Evolutionary conservation across 2,113 vertebrate genomes (phyloP), one percentile per base, ranked within the genome.

Genomic region (Propithecus coquereli): DNA sequence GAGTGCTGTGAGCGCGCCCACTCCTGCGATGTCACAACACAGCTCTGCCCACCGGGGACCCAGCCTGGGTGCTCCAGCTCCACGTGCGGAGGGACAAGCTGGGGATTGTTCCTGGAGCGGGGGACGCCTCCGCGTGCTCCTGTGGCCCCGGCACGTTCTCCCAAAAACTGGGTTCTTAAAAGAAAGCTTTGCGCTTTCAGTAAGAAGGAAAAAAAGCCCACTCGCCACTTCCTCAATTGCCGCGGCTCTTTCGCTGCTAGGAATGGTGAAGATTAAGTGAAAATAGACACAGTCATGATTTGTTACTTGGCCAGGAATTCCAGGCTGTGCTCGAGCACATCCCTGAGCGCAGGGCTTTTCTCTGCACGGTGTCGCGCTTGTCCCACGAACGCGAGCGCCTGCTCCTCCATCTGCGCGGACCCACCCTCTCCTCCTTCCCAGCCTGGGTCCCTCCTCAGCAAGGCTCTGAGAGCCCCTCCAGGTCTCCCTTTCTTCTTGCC

Each of bases 211-310:
- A 74, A 59, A 40, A 77, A 16, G 18, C 8, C 63, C 23, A 8
- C 59, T 32, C n/a, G 43, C 79, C 83, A 92, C 85, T 97, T 95
- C 95, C 96, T 95, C 95, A 92, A 85, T 96, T 73, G 10, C 2
- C 0, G 20, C 1, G 40, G 87, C 32, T 97, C 73, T 89, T 70
- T 88, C 93, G 18, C 90, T 76, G 0, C 88, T 40, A 90, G 92
- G 87, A 61, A 50, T 23, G 87, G 6, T 34, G 66, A 37, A 96
- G 74, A 16, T 47, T 4, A 37, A 96, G 91, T 80, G 57, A 93
- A 92, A 34, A 27, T 8, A 95, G 73, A 17, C 0, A 5, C 40
- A 30, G 2, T 0, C 54, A 7, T 0, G 0, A 3, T 40, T 59
- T 54, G 70, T n/a, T n/a, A 0, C 14, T 57, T 20, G 82, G 80